A percentile compares a stretch with the other conserved stretches of the same genome.
Conservation (phyloP, 2,113 vertebrate species). For the Myotis brandtii region DNA sequence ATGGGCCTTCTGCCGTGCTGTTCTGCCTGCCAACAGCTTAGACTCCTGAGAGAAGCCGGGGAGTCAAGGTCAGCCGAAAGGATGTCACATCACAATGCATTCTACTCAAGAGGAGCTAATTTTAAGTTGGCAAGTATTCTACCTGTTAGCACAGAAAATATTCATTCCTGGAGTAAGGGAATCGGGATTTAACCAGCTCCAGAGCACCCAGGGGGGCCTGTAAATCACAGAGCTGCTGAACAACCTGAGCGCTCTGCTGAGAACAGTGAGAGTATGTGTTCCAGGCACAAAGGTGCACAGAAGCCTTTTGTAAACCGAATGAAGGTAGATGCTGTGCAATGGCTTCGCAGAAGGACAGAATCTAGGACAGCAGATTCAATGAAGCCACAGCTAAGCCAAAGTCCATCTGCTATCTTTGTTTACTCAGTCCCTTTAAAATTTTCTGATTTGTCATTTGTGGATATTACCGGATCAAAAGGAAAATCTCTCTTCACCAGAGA, state of each 20-base stretch:
- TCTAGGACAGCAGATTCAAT: not conserved
- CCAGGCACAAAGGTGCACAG: not conserved
- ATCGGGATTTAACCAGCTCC: conserved; percentile 31
- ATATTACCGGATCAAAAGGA: not conserved
- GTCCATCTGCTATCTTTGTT: not conserved
- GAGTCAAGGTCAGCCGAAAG: not conserved
- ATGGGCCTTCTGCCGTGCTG: not conserved
- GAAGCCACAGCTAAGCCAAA: not conserved
- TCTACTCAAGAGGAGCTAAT: not conserved
- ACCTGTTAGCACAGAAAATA: conserved; percentile 28
- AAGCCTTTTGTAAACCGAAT: not conserved
- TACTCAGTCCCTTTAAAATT: not conserved
- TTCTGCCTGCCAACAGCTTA: not conserved
- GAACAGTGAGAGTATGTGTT: not conserved
- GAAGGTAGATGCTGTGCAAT: not conserved
- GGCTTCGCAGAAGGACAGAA: not conserved
- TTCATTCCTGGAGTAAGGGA: conserved; percentile 42
- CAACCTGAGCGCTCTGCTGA: not conserved
- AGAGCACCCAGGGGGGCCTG: not conserved
- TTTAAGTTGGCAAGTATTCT: conserved; percentile 9
- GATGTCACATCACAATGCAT: not conserved
- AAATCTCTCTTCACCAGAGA: not conserved
- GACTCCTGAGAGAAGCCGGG: not conserved
- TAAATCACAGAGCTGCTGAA: conserved; percentile 44
- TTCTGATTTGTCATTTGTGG: not conserved